Percentiles rank a stretch among this genome's conserved stretches.
phyloP scores from a whole-genome alignment of 2,888 invertebrate species.

The Trachelus iudaicus region DNA sequence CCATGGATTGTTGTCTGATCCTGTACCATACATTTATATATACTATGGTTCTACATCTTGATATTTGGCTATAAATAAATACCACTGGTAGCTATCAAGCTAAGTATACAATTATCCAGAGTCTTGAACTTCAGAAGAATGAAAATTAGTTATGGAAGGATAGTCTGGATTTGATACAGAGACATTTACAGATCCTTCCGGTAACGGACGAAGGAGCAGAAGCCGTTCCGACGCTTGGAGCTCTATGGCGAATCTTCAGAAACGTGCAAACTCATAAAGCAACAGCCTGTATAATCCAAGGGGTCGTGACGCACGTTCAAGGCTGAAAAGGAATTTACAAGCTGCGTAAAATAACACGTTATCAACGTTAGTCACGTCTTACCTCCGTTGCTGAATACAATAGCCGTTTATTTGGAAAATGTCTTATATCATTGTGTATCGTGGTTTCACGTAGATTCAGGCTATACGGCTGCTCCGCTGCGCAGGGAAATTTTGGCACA shows the following conservation, averaged over 20 bases:
- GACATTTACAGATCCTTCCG: not conserved
- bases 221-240: slow-evolving; percentile 34
- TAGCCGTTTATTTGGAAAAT: not conserved
- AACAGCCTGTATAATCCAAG: slow-evolving; percentile 24
- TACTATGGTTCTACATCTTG: not conserved
- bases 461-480: not conserved
- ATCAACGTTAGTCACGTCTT: not conserved
- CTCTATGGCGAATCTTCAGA: slow-evolving; percentile 48
- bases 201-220: slow-evolving; percentile 19
- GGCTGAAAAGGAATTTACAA: not conserved
- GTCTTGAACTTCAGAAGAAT: not conserved
- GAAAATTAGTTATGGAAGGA: not conserved
- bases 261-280: slow-evolving; percentile 48
- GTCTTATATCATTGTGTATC: not conserved
- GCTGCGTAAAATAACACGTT: not conserved
- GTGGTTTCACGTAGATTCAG: not conserved
- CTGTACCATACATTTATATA: not conserved
- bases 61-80: not conserved
- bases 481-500: not conserved
- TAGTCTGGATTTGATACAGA: not conserved
- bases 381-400: not conserved
- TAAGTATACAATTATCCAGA: not conserved
- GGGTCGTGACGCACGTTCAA: slow-evolving; percentile 1
- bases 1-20: not conserved
- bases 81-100: not conserved